Percentiles rank a stretch among this genome's conserved stretches.
Conservation (phyloP, 2,113 vertebrate species). For the Fulmarus glacialis region DNA sequence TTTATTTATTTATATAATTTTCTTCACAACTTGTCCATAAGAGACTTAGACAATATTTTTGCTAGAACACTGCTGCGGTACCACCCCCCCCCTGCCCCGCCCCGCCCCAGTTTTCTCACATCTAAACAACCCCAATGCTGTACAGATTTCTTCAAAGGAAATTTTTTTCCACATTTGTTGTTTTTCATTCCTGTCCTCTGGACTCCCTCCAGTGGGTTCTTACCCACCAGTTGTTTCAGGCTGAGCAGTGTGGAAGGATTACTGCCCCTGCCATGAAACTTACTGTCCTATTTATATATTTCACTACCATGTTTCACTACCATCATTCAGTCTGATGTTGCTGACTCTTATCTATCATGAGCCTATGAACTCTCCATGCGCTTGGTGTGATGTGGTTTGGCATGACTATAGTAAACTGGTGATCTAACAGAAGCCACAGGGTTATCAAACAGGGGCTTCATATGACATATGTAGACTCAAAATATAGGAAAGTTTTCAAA, state of each 20-base stretch:
- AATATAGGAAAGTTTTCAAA: background rate
- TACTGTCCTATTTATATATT: background rate
- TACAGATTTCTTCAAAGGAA: background rate
- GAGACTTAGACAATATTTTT: background rate
- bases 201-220: background rate
- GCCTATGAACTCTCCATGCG: background rate
- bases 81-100: too few relatives aligned
- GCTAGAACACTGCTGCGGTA: background rate
- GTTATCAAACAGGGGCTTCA: background rate
- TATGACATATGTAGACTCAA: background rate
- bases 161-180: background rate
- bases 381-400: background rate
- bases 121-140: background rate
- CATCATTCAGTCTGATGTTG: background rate
- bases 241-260: background rate
- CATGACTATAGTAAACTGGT: background rate
- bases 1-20: background rate
- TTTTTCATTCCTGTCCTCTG: background rate
- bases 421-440: background rate
- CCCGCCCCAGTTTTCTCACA: background rate
- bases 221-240: background rate
- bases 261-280: background rate
- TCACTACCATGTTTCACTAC: background rate
- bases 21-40: background rate
- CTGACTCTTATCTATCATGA: background rate